Percentiles rank a stretch among this genome's conserved stretches.
Evolutionary conservation across 2,797 vertebrate species (phyloP).

Genomic region (Spea hammondii): DNA sequence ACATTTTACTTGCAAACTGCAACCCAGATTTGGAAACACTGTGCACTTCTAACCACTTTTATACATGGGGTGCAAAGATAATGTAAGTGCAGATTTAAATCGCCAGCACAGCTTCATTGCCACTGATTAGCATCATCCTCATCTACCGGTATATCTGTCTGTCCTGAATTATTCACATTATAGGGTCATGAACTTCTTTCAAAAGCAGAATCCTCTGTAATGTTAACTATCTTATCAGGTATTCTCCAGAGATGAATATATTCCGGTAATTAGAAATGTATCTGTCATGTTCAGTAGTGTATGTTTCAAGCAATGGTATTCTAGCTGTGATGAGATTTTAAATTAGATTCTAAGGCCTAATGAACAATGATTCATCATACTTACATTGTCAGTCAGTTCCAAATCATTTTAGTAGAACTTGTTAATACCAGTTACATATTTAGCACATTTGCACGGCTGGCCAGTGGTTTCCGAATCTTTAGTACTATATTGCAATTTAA

Average conservation of each 20-base stretch:
- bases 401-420: constrained; percentile 27
- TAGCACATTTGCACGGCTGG: constrained; percentile 17
- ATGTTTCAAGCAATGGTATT: constrained; percentile 21
- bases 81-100: not conserved
- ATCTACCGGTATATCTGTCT: not conserved
- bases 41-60: too few species aligned
- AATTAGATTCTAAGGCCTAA: constrained; percentile 43
- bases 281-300: constrained; percentile 42
- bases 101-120: not conserved
- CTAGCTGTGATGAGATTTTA: constrained; percentile 35
- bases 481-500: constrained; percentile 3
- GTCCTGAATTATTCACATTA: constrained; percentile 33
- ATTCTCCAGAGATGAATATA: constrained; percentile 27
- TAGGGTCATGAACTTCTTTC: constrained; percentile 13
- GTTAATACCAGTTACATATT: constrained; percentile 31
- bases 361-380: constrained; percentile 41
- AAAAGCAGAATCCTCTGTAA: constrained; percentile 18
- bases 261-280: constrained; percentile 43
- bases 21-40: too few species aligned
- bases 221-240: constrained; percentile 30
- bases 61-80: too few species aligned
- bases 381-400: constrained; percentile 24
- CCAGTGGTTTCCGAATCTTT: constrained; percentile 14
- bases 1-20: too few species aligned
- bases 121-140: not conserved